These are phyloP conservation scores for Callinectes sapidus DNA, from an alignment of 2,888 invertebrate species.

Conservation along the genomic window DNA sequence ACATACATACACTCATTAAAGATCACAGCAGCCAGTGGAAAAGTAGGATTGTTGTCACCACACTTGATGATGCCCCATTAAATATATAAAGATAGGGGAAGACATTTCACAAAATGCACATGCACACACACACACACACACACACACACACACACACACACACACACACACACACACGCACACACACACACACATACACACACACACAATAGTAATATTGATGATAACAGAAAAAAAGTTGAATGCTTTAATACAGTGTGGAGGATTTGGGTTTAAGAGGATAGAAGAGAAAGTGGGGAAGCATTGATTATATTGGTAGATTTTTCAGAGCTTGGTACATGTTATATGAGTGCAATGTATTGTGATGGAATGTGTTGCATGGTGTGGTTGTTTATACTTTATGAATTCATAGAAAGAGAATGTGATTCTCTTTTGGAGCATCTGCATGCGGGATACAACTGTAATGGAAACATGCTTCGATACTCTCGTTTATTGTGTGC, in stretches of 20 bases:
- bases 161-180: conserved; percentile 38
- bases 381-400: not conserved
- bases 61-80: too few species aligned
- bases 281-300: not conserved
- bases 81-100: too few species aligned
- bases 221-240: not conserved
- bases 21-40: too few species aligned
- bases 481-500: not conserved
- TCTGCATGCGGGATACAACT: not conserved
- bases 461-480: not conserved
- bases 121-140: conserved; percentile 27
- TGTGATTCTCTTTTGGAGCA: not conserved
- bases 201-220: not conserved
- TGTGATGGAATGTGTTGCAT: conserved; percentile 6
- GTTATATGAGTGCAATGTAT: conserved; percentile 5
- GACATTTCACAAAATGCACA: not conserved
- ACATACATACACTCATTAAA: too few species aligned
- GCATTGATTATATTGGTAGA: not conserved
- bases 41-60: too few species aligned
- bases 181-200: conserved; percentile 43
- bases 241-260: not conserved
- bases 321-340: not conserved
- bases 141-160: conserved; percentile 38
- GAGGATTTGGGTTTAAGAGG: not conserved
- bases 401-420: not conserved